phyloP scores from a whole-genome alignment of 2,113 vertebrate genomes.

The Trogon melanurus region DNA sequence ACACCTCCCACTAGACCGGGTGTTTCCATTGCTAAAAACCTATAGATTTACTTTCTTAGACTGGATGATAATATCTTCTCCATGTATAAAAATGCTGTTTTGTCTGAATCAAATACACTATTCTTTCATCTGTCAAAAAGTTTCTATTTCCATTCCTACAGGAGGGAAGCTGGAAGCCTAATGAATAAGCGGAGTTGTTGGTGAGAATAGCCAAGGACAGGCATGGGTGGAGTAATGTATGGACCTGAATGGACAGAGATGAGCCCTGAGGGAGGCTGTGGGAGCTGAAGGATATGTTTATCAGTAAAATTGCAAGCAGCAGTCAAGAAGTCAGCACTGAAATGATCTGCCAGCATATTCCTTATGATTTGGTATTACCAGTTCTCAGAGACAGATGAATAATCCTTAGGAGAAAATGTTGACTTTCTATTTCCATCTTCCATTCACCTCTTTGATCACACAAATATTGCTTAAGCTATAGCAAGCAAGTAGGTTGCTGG shows the following conservation, averaged over 20 bases:
- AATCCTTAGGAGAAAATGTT: not conserved
- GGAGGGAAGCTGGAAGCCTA: rapidly evolving
- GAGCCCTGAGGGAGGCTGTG: not conserved
- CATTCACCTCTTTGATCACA: not conserved
- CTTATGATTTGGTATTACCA: not conserved
- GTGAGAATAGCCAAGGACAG: not conserved
- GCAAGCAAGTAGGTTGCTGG: not conserved
- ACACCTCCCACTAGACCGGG: too few species aligned
- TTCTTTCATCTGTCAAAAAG: not conserved
- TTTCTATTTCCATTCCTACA: not conserved
- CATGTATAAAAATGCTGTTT: not conserved
- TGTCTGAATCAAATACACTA: not conserved
- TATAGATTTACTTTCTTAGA: not conserved
- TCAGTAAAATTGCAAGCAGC: not conserved
- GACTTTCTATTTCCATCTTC: not conserved
- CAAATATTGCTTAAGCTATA: not conserved
- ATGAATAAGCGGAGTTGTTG: not conserved
- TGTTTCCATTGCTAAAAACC: not conserved
- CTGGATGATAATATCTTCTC: not conserved
- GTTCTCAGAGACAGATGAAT: not conserved
- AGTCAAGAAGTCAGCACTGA: not conserved
- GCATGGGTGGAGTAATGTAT: rapidly evolving
- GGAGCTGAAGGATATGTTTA: not conserved
- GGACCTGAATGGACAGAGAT: not conserved
- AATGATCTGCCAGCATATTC: not conserved